These are phyloP conservation scores for Ormyrus thymus DNA, from an alignment of 2,888 invertebrate species.

Conservation along the genomic window DNA sequence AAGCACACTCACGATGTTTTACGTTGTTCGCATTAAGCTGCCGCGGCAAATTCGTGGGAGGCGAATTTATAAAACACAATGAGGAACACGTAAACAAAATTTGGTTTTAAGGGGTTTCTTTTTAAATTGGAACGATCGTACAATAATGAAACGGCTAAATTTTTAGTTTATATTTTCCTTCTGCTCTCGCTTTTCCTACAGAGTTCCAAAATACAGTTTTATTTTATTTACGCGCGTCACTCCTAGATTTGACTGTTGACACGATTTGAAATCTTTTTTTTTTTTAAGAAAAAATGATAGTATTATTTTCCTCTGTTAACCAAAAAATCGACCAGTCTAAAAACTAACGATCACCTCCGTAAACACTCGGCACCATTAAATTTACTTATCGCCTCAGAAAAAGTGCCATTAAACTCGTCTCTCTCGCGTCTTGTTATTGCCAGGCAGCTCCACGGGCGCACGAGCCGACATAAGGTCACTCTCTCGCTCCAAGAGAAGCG, in stretches of 20 bases:
- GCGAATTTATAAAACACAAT: constrained; percentile 34
- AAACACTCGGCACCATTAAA: constrained; percentile 16
- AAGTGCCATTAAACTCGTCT: constrained; percentile 14
- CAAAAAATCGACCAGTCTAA: background rate
- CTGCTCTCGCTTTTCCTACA: background rate
- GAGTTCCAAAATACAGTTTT: too few species aligned
- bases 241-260: too few species aligned
- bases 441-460: background rate
- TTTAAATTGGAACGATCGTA: constrained; percentile 1
- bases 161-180: background rate
- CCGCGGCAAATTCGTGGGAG: constrained; percentile 61
- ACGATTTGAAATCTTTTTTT: too few species aligned
- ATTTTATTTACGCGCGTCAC: too few species aligned
- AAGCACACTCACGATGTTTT: constrained; percentile 73
- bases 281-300: too few species aligned
- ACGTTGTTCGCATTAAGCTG: constrained; percentile 65
- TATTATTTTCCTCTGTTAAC: background rate
- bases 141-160: background rate
- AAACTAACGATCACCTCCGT: background rate
- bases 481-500: background rate
- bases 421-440: background rate
- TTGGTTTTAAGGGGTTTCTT: background rate
- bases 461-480: background rate
- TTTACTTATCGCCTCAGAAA: constrained; percentile 18
- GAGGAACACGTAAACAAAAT: constrained; percentile 36